Evolutionary conservation across 1,140 invertebrate species (phyloP), one percentile per base, ranked within the genome.

Genomic region (Glomeris maerens): DNA sequence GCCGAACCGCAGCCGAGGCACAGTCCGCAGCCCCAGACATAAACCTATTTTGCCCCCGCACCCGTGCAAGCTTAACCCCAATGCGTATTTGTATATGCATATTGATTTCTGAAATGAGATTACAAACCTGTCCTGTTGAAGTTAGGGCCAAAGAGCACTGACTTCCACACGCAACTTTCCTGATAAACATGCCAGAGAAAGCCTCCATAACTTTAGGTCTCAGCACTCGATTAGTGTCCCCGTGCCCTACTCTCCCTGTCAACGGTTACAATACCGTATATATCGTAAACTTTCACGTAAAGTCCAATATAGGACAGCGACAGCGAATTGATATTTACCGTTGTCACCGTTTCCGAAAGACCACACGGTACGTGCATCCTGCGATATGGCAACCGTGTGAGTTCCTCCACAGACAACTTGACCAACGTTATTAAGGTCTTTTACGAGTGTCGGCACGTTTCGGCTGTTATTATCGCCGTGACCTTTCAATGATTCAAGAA

Each of bases 331-430:
- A n/a, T n/a, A 50, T 36, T 42, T 52, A 70, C 69, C 68, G 56
- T 65, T 64, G 55, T 70, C 62, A 31, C 68, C 68, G 54, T 62
- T 62, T 7, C 78, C 78, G 65, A 79, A 79, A 10, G 77, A 78
- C 78, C 78, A 80, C 0, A 78, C 73, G 13, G 72, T 78, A 61
- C 72, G 64, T 0, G 77, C 76, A 69, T 79, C 77, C 44, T 64
- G 63, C 1, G 76, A 77, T 10, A 80, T 65, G 14, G 73, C 78
- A 14, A 80, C 54, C 13, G 78, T 78, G 56, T 80, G 78, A 7
- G 76, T 71, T 61, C 72, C 74, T 10, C 78, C 78, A 65, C 77
- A 79, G 1, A 76, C 71, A 4, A 79, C 75, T 49, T 73, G 69
- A 3, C 78, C 70, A 10, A 80, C 72, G 27, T 71, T 70, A 48